Base-by-base conservation (phyloP, 64 coral and sea anemone genomes). In the Montipora capricornis region DNA sequence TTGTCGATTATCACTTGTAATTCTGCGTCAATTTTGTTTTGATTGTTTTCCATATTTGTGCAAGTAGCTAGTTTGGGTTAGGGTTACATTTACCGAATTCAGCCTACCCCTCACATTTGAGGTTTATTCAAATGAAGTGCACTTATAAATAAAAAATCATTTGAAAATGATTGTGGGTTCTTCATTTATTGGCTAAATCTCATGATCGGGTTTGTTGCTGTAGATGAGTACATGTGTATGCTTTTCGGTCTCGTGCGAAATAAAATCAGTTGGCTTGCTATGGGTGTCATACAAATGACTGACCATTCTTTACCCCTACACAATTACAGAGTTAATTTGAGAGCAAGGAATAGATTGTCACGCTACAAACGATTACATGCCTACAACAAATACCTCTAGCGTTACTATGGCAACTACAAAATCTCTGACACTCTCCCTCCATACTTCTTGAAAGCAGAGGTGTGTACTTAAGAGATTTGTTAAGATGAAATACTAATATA, bases 171-270 rank as follows among this genome's bases (percentile, higher is more conserved):
- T 68, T 68, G 64, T 68, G 64, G 64, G 7, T 68, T 68, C 64
- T 68, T 68, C 15, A 68, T 68, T 68, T 68, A 68, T 68, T 19
- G 14, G 64, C 64, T 8, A 7, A 68, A 68, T 68, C 64, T 68
- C 64, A 13, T 68, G 64, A 68, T 68, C 64, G 6, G 64, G 64
- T 68, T 68, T 68, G 64, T 13, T 68, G 64, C 3, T 68, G 64
- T 68, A 68, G 11, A 68, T 68, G 1, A 68, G 10, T 17, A 68
- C 64, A 16, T 68, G 10, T 17, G 7, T 68, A 68, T 68, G 64
- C 64, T 68, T 68, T 68, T 68, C 64, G 64, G 64, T 68, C 64
- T 68, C 64, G 64, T 68, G 64, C 64, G 64, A 68, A 68, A 68
- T 68, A 68, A 59, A 59, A 59, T 59, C 57, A 59, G 57, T 59